A percentile compares a stretch with the other conserved stretches of the same genome.
These are phyloP conservation scores for Pipra filicauda DNA, from an alignment of 2,113 vertebrate genomes.

Conservation along the genomic window DNA sequence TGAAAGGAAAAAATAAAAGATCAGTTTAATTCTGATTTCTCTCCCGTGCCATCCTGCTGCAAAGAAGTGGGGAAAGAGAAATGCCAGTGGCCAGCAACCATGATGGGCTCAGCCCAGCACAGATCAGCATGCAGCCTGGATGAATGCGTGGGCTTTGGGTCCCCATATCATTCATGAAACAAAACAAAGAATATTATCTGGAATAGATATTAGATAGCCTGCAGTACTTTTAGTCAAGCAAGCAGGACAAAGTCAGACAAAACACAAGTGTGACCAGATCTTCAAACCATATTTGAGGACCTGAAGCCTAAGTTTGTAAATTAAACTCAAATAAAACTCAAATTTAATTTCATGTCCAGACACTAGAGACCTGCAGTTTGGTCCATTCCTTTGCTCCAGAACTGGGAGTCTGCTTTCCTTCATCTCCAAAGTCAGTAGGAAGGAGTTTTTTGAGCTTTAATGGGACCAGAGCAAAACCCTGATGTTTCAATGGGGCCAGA, in stretches of 20 bases:
- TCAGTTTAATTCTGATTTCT: neutral
- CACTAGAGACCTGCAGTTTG: neutral
- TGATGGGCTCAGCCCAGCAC: neutral
- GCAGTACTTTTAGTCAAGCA: neutral
- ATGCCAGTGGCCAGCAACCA: neutral
- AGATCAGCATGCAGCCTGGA: neutral
- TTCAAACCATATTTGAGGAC: neutral
- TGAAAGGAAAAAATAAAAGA: neutral
- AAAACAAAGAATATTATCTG: neutral
- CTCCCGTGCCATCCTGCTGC: neutral
- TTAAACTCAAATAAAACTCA: neutral
- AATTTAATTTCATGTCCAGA: neutral
- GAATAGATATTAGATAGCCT: neutral
- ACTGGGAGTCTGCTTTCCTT: neutral
- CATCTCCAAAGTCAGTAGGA: neutral
- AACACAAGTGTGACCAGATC: neutral
- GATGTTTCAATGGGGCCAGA: neutral
- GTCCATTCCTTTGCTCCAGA: neutral
- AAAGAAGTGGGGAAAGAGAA: neutral
- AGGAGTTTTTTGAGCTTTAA: rapidly evolving
- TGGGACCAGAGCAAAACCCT: neutral
- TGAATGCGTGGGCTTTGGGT: rapidly evolving
- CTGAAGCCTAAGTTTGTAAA: neutral
- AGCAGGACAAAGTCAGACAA: neutral
- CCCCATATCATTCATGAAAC: neutral